Evolutionary conservation across 2,888 invertebrate genomes (phyloP).

Genomic region (Acanthosoma haemorrhoidale): DNA sequence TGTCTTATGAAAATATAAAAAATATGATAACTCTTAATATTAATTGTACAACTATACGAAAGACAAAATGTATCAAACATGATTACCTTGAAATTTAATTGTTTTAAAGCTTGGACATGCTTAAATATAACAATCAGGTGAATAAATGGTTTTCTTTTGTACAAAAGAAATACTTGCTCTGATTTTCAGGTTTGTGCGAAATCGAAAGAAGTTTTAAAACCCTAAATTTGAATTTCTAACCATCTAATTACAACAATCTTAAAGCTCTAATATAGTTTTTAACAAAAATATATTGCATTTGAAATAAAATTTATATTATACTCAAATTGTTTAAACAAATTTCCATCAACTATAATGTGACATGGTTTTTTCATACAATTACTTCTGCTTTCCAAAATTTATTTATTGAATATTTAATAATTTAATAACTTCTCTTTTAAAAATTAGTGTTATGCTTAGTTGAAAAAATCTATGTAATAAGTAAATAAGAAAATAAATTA

Average conservation of each 20-base stretch:
- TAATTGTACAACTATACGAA: conserved; percentile 10
- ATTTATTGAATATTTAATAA: too few species aligned
- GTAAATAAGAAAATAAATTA: too few species aligned
- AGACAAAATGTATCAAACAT: conserved; percentile 1
- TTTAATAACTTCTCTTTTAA: too few species aligned
- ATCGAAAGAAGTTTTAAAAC: not conserved
- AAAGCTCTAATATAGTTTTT: conserved; percentile 21
- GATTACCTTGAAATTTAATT: not conserved
- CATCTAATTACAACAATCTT: not conserved
- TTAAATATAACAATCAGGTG: not conserved
- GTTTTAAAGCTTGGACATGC: conserved; percentile 11
- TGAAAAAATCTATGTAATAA: too few species aligned
- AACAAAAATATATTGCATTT: conserved; percentile 22
- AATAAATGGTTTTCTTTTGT: not conserved
- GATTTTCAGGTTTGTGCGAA: conserved; percentile 1
- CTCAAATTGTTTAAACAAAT: too few species aligned
- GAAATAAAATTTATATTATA: too few species aligned
- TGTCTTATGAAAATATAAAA: conserved; percentile 12
- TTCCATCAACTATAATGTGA: too few species aligned
- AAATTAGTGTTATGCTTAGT: too few species aligned
- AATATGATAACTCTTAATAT: conserved; percentile 5
- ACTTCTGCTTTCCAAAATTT: too few species aligned
- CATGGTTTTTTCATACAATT: too few species aligned
- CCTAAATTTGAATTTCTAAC: not conserved
- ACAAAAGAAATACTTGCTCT: not conserved